Base-by-base conservation (phyloP, 37 sponge, comb jelly and placozoan genomes). In the Cliona cf. orientalis region DNA sequence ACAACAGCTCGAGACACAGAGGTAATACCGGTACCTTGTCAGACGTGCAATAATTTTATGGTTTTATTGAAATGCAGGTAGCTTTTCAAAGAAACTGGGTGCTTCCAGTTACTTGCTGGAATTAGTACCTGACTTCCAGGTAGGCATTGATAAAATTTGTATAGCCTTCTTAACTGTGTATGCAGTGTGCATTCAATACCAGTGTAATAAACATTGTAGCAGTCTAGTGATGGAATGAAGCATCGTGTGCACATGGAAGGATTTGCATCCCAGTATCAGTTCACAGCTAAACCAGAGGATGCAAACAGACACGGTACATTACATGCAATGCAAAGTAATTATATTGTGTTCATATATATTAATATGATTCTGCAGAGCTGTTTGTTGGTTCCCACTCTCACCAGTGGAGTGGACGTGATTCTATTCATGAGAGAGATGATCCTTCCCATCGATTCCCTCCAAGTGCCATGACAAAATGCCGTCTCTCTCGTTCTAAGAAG, bases 51-150 rank as follows among this genome's bases (percentile, higher is more conserved):
- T n/a, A n/a, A 61, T 21, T 11, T 26, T 23, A 9, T 71, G 43
- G 19, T 62, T 40, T 22, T 71, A 5, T 5, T 44, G 14, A 14
- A 7, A 35, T 76, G 77, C 57, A 80, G 80, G 71, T 6, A 59
- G 44, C 34, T 59, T 21, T 3, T 1, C 70, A 0, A 70, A 46
- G 45, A 7, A 66, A 37, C 37, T 83, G 56, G 65, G 31, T 5
- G 83, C 83, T 37, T 62, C 83, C 38, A 74, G 66, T 28, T 72
- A 74, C 37, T 56, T 74, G 32, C 74, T 83, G 66, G 83, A 83
- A 75, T 56, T 83, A 7, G 57, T 64, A 3, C 75, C 74, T 41
- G 83, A 73, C 42, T 53, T 58, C 0, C 83, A 63, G 83, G 66
- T 78, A 26, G 32, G 66, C n/a, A n/a, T n/a, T n/a, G n/a, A 19